phyloP scores from a whole-genome alignment of 2,888 invertebrate genomes.

The Ectropis crepuscularia region DNA sequence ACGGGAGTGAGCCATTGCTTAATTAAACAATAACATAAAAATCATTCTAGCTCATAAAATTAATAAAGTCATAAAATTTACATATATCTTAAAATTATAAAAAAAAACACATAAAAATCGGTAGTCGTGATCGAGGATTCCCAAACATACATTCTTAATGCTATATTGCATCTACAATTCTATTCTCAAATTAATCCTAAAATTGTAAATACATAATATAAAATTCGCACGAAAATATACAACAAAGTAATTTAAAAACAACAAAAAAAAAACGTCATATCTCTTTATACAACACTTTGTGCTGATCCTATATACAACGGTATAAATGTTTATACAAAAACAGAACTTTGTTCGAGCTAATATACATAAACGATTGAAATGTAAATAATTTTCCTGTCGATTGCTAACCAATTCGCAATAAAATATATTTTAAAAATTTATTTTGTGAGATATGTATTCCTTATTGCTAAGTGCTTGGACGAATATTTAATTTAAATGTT shows the following conservation, averaged over 20 bases:
- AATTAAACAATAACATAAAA: too few species aligned
- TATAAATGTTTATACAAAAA: slow-evolving; percentile 44
- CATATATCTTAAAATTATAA: neutral
- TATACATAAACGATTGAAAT: slow-evolving; percentile 56
- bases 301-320: slow-evolving; percentile 61
- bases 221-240: slow-evolving; percentile 60
- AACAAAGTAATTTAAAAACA: slow-evolving; percentile 51
- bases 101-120: neutral
- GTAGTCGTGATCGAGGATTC: slow-evolving; percentile 28
- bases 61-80: neutral
- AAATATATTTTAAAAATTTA: slow-evolving; percentile 27
- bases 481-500: slow-evolving; percentile 20
- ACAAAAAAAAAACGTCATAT: slow-evolving; percentile 53
- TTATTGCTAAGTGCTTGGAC: slow-evolving; percentile 38
- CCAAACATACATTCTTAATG: slow-evolving; percentile 17
- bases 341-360: slow-evolving; percentile 78
- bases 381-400: slow-evolving; percentile 35
- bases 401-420: slow-evolving; percentile 35
- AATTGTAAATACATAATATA: slow-evolving; percentile 48
- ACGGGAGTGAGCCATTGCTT: too few species aligned
- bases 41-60: neutral
- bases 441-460: slow-evolving; percentile 50
- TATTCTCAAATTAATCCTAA: slow-evolving; percentile 9
- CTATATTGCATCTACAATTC: slow-evolving; percentile 23
- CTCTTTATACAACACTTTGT: slow-evolving; percentile 70